Evolutionary conservation across 2,797 vertebrate species (phyloP), one percentile per base, ranked within the genome.

Genomic region (Hyperoplus lanceolatus): DNA sequence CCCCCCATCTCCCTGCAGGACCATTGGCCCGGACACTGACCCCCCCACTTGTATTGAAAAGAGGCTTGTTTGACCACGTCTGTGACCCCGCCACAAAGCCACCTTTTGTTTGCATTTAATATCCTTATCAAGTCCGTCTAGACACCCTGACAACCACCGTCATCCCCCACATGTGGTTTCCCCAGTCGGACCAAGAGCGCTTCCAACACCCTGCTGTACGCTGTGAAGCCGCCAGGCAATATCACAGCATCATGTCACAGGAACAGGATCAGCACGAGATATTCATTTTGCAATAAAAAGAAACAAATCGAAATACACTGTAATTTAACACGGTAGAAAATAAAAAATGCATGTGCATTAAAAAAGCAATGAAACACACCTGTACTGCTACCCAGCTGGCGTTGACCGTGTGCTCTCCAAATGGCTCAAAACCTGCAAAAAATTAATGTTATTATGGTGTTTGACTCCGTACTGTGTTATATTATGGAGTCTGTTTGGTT

Each of bases 381-480:
- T 99, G 97, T 18, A 99, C 98, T 15, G 98, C 98, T 12, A 97
- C 97, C 98, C 98, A 99, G 86, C 98, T 99, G 91, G 98, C 96
- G 0, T 99, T 99, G 50, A 98, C 95, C 0, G 96, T 92, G 59
- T 99, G 97, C 18, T 98, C 97, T 82, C 97, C 98, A 71, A 99
- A 99, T 0, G 98, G 98, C 15, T 96, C 97, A 43, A 99, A 99
- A 90, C 98, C 98, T 99, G 92, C 13, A 95, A 93, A 83, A 88
- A 15, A 89, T 1, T 2, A 1, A 0, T 1, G 15, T 79, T 73
- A 75, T 46, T 79, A 59, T 16, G 38, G 1, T 54, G 56, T 29
- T 29, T 29, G 29, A 29, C 49, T 38, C 6, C 60, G 6, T 46
- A 60, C 46, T 14, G 43, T 1, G 5, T 55, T 10, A 67, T 16